Percentiles rank a stretch among this genome's conserved stretches.
phyloP scores from a whole-genome alignment of 2,888 invertebrate species.

The Leptinotarsa juncta region DNA sequence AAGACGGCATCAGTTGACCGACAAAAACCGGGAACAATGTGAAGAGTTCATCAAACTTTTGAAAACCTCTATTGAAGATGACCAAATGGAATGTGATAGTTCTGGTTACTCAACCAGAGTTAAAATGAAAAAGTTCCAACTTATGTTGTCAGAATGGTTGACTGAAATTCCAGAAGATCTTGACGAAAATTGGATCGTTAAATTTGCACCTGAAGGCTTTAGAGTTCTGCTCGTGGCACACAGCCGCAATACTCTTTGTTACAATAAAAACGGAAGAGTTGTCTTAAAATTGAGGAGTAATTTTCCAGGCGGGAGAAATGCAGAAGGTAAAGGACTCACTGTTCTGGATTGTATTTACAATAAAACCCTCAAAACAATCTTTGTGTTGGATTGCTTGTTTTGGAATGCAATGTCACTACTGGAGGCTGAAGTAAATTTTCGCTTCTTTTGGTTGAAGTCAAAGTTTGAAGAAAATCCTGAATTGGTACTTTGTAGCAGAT shows the following conservation, averaged over 20 bases:
- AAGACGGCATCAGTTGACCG: conserved; percentile 66
- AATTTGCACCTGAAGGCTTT: conserved; percentile 86
- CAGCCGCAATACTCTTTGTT: conserved; percentile 55
- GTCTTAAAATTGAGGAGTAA: conserved; percentile 69
- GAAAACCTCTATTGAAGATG: conserved; percentile 51
- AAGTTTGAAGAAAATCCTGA: conserved; percentile 76
- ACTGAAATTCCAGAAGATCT: conserved; percentile 85
- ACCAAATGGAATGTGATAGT: conserved; percentile 57
- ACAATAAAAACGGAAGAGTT: conserved; percentile 43
- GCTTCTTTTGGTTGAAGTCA: conserved; percentile 85
- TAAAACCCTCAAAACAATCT: conserved; percentile 72
- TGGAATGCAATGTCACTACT: conserved; percentile 82
- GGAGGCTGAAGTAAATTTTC: conserved; percentile 82
- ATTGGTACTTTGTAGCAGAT: conserved; percentile 62
- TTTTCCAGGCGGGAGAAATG: conserved; percentile 79
- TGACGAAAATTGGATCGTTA: conserved; percentile 76
- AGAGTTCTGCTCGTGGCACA: conserved; percentile 85
- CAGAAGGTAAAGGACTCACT: conserved; percentile 67
- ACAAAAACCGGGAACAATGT: conserved; percentile 69
- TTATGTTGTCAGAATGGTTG: conserved; percentile 96
- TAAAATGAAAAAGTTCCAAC: conserved; percentile 59
- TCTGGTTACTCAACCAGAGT: conserved; percentile 46
- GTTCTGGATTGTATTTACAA: conserved; percentile 88
- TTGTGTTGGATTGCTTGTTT: conserved; percentile 84
- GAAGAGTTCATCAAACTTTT: conserved; percentile 60